Conservation (phyloP, 2,797 vertebrate species). For the Channa striata region DNA sequence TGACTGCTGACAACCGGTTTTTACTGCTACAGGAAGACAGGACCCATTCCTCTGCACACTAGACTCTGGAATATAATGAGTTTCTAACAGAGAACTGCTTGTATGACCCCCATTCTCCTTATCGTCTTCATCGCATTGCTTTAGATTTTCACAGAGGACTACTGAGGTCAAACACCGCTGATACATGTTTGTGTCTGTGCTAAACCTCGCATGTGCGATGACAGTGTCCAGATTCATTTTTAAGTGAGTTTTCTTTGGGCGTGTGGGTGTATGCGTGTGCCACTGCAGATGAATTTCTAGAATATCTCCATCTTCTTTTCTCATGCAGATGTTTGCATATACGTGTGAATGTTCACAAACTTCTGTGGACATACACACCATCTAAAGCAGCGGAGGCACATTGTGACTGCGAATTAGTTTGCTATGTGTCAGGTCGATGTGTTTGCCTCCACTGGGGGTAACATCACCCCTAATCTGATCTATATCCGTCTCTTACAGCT, state of each 20-base stretch:
- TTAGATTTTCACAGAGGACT: constrained; percentile 55
- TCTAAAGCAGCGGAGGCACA: background rate
- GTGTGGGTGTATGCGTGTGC: background rate
- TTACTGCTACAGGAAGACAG: constrained; percentile 44
- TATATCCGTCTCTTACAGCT: constrained; percentile 45
- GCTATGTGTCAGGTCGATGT: constrained; percentile 16
- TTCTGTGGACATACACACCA: constrained; percentile 1
- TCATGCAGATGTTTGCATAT: background rate
- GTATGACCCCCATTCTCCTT: constrained; percentile 45
- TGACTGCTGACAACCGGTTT: constrained; percentile 29
- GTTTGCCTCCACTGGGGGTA: constrained; percentile 22
- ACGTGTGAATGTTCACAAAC: background rate
- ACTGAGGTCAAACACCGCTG: constrained; percentile 30
- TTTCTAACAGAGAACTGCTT: constrained; percentile 60
- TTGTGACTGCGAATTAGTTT: background rate
- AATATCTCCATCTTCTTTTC: constrained; percentile 2
- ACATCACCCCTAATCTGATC: constrained; percentile 42
- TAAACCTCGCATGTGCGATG: background rate
- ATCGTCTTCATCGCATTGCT: constrained; percentile 51
- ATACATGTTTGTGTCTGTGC: background rate
- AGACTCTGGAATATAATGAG: constrained; percentile 63
- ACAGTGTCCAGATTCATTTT: constrained; percentile 20
- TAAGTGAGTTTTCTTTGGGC: constrained; percentile 1
- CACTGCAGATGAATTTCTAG: constrained; percentile 5
- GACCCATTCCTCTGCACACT: constrained; percentile 42